Percentiles rank a stretch among this genome's conserved stretches.
phyloP scores from a whole-genome alignment of 2,113 vertebrate genomes.

The Corvus hawaiiensis region DNA sequence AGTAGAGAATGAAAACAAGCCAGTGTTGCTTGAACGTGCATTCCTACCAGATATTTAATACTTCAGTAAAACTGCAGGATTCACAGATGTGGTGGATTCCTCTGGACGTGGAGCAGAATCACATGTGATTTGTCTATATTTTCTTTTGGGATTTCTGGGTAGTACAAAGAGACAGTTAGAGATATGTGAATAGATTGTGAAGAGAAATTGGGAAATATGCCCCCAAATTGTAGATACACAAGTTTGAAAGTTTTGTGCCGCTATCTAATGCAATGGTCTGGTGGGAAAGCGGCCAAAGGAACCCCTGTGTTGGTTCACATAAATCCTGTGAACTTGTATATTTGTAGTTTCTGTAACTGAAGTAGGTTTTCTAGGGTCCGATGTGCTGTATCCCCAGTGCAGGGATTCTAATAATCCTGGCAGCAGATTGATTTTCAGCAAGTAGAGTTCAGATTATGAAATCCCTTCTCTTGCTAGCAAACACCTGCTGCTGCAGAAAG shows the following conservation, averaged over 20 bases:
- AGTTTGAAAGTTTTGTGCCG: neutral
- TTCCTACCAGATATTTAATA: neutral
- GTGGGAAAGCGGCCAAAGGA: neutral
- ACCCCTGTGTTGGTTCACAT: neutral
- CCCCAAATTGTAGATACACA: neutral
- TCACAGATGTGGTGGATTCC: neutral
- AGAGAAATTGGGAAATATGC: neutral
- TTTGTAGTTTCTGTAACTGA: neutral
- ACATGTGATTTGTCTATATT: neutral
- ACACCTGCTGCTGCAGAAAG: neutral
- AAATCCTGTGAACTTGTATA: neutral
- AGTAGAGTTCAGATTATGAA: conserved; percentile 2
- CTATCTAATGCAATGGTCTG: neutral
- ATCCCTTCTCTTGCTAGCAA: neutral
- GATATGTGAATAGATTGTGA: neutral
- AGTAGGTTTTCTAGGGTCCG: neutral
- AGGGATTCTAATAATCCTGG: neutral
- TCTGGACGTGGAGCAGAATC: neutral
- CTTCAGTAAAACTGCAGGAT: accelerated
- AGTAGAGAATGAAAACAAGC: neutral
- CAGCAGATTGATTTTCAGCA: neutral
- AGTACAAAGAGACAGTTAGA: neutral
- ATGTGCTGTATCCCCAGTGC: neutral
- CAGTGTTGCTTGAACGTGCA: neutral
- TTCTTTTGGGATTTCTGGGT: neutral